Evolutionary conservation across 2,888 invertebrate species (phyloP), one percentile per base, ranked within the genome.

Genomic region (Salticus scenicus): DNA sequence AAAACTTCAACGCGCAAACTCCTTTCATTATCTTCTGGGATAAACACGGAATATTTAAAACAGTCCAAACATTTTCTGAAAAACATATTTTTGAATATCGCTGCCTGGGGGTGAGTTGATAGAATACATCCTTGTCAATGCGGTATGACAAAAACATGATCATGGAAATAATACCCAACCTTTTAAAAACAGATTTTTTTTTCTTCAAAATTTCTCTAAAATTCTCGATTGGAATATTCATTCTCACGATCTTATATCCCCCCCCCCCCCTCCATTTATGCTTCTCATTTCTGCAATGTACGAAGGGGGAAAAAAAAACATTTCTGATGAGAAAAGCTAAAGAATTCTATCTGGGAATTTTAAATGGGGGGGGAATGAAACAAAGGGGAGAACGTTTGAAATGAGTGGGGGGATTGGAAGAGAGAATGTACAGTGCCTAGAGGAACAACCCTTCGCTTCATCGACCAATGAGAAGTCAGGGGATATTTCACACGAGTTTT

Each of bases 401-500:
- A 17, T 5, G 42, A 10, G 42, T 5, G 17, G 42, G 42, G 42
- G 57, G 57, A 57, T 57, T 57, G 57, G 57, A 57, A 57, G 57
- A 57, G 57, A 37, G 37, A 37, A 66, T 71, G 70, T 20, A 41
- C 37, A 31, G 70, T 67, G 67, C 79, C 72, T 67, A 73, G 70
- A 73, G 76, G 82, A 75, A 82, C 82, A 82, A 47, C 82, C 82
- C 76, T 76, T 76, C 76, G 66, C 72, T 70, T 75, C 76, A 76
- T 71, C 75, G 76, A 76, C 82, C 82, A 82, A 82, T 82, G 51
- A 82, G 82, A 82, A 70, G 82, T 82, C 76, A 71, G 75, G 64
- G 76, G 82, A 72, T 82, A 82, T 82, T 82, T 82, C 82, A 82
- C 82, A 76, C 82, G 71, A 69, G 76, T 84, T 84, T 84, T 84